Evolutionary conservation across 1,140 invertebrate species (phyloP).

Genomic region (Mactra quadrangularis): DNA sequence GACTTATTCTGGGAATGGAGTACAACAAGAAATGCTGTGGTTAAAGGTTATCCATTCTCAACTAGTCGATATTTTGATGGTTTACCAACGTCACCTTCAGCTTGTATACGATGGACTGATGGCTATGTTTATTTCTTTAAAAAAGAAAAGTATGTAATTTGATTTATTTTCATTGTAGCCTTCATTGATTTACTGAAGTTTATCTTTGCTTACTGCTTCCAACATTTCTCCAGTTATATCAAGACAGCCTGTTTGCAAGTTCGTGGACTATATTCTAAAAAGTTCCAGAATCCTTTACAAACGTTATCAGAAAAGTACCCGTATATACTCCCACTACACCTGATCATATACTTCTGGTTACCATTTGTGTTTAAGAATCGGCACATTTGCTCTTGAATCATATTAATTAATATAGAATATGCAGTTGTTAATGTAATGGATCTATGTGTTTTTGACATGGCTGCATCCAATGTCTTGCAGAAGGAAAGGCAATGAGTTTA

Average conservation of each 20-base stretch:
- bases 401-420: too few relatives aligned
- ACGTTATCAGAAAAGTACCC: not conserved
- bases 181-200: not conserved
- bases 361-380: too few relatives aligned
- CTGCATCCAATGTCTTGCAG: too few relatives aligned
- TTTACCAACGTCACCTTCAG: conserved; percentile 45
- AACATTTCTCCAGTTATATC: not conserved
- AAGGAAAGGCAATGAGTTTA: too few relatives aligned
- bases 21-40: conserved; percentile 34
- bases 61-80: conserved; percentile 64
- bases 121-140: conserved; percentile 67
- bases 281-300: not conserved
- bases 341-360: too few relatives aligned
- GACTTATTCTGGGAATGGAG: conserved; percentile 65
- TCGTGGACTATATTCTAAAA: too few relatives aligned
- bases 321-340: not conserved
- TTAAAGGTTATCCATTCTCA: conserved; percentile 45
- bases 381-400: too few relatives aligned
- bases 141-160: conserved; percentile 61
- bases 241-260: not conserved
- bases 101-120: conserved; percentile 58
- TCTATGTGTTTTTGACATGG: too few relatives aligned
- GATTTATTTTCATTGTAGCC: not conserved
- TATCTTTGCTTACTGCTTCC: not conserved
- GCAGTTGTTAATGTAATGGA: too few relatives aligned